Conservation (phyloP, 2,888 invertebrate genomes). For the Lithophane ornitopus region DNA sequence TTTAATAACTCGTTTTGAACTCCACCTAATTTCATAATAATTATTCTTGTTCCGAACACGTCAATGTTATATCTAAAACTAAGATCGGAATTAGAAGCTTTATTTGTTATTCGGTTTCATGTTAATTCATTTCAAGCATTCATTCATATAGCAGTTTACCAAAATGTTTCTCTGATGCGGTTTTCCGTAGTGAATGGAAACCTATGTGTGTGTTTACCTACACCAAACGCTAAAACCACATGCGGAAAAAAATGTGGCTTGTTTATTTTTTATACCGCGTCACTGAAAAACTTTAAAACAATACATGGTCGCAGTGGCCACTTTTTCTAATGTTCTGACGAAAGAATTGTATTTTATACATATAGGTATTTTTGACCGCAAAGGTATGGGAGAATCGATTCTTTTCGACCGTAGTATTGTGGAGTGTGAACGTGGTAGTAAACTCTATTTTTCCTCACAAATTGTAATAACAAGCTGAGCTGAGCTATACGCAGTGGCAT, state of each 20-base stretch:
- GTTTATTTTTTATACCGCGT: constrained; percentile 1
- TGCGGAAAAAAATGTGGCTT: not conserved
- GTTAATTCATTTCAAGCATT: not conserved
- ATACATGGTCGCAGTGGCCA: not conserved
- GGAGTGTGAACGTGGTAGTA: not conserved
- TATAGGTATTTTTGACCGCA: not conserved
- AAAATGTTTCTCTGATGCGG: constrained; percentile 22
- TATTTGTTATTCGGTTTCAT: not conserved
- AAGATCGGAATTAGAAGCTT: not conserved
- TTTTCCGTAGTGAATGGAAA: constrained; percentile 6
- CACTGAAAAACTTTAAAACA: not conserved
- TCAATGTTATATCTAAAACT: not conserved
- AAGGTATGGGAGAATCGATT: not conserved
- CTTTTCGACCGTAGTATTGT: not conserved
- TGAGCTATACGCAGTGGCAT: not conserved
- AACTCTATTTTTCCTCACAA: not conserved
- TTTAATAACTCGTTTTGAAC: not conserved
- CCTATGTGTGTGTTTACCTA: not conserved
- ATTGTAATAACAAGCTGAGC: not conserved
- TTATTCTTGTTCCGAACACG: not conserved
- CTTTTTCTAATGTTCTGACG: no score
- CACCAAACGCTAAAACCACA: not conserved
- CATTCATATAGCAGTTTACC: not conserved
- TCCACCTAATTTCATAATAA: constrained; percentile 1
- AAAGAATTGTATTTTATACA: not conserved